These are phyloP conservation scores for Psococerastis gibbosa DNA, from an alignment of 2,888 invertebrate species.

Conservation along the genomic window DNA sequence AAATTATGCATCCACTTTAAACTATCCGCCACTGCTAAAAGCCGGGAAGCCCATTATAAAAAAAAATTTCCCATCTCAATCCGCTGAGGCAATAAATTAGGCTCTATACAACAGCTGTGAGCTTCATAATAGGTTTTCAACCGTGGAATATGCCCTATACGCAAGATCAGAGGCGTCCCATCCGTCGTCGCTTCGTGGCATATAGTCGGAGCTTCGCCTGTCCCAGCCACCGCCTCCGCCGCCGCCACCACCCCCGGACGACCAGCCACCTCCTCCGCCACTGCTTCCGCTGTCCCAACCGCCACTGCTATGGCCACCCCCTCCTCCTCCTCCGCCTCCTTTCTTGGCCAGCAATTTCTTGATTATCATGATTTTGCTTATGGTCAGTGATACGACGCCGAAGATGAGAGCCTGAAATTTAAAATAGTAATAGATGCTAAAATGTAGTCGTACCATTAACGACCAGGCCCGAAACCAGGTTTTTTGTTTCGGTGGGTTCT, in stretches of 20 bases:
- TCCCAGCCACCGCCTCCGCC: slow-evolving; percentile 9
- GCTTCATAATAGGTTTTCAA: slow-evolving; percentile 5
- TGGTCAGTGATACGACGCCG: slow-evolving; percentile 6
- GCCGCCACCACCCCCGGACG: slow-evolving; percentile 4
- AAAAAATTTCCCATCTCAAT: too few species aligned
- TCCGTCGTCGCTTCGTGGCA: not conserved
- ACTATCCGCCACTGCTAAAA: too few species aligned
- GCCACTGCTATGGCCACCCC: slow-evolving; percentile 1
- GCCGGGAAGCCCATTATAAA: too few species aligned
- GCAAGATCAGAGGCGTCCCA: slow-evolving; percentile 9
- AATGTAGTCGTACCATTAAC: too few species aligned
- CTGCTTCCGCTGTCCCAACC: slow-evolving; percentile 9
- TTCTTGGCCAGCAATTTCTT: slow-evolving; percentile 6
- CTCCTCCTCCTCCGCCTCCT: slow-evolving; percentile 5
- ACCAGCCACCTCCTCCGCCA: slow-evolving; percentile 5
- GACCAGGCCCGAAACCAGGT: too few species aligned
- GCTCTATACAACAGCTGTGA: too few species aligned
- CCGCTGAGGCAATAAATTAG: too few species aligned
- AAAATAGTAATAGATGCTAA: not conserved
- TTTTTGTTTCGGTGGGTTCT: too few species aligned
- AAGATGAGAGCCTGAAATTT: slow-evolving; percentile 1
- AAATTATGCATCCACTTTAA: too few species aligned
- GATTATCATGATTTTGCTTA: slow-evolving; percentile 10
- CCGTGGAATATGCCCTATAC: slow-evolving; percentile 4
- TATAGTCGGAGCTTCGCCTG: not conserved